Evolutionary conservation across 2,797 vertebrate species (phyloP), one percentile per base, ranked within the genome.

Genomic region (Acestrorhynchus altus): DNA sequence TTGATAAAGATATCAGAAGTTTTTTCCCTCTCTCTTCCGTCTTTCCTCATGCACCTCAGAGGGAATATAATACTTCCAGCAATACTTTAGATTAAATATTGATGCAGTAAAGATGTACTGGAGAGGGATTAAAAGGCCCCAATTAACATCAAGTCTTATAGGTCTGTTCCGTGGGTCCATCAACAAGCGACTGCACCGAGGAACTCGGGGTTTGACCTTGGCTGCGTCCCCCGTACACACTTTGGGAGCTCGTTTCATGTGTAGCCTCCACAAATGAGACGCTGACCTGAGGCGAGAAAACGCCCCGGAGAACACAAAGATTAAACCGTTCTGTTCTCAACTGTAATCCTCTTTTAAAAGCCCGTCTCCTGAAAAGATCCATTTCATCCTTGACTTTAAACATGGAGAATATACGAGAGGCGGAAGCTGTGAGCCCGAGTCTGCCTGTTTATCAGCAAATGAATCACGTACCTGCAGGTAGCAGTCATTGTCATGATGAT

Each of bases 51-150:
- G 73, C 44, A 74, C 40, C 20, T 77, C 28, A 24, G 51, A 67
- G 49, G 49, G 69, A 69, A 81, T 56, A 56, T 60, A 77, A 76
- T 79, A 72, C 85, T 84, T 72, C 77, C 0, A 61, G 86, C 79
- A 84, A 86, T 86, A 83, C 88, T 86, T 82, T 68, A 88, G 65
- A 88, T 90, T 72, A 90, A 90, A 89, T 88, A 88, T 90, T 89
- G 78, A 90, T 86, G 84, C 28, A 4, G 63, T 84, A 86, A 89
- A 90, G 84, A 87, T 83, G 81, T 83, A 89, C 84, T 79, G 85
- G 85, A 72, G 60, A 82, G 85, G 81, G 84, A 86, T 88, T 89
- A 81, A 86, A 86, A 85, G 80, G 85, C 82, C 74, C 64, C 78
- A 86, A 85, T 89, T 83, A 89, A 86, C 85, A 83, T 61, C 49